These are phyloP conservation scores for Anhinga rufa DNA, from an alignment of 2,113 vertebrate species.

Conservation along the genomic window DNA sequence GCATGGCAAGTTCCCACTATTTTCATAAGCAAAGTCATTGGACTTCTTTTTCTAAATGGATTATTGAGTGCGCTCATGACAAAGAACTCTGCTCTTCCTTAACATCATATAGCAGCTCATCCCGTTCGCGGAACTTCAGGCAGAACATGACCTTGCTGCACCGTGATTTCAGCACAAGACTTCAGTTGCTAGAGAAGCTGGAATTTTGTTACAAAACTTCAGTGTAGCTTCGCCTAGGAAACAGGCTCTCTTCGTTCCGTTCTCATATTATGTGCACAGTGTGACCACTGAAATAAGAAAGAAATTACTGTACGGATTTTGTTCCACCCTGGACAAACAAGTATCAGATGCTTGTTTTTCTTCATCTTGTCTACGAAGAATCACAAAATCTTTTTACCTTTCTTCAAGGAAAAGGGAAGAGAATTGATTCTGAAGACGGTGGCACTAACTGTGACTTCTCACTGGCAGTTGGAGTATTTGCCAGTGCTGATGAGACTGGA, in stretches of 20 bases:
- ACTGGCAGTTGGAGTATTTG: background rate
- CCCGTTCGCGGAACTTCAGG: background rate
- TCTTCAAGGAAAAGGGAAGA: background rate
- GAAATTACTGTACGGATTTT: background rate
- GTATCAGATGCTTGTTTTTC: background rate
- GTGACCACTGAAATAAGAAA: background rate
- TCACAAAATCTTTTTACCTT: too few species aligned
- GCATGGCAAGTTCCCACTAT: background rate
- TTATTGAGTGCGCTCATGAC: background rate
- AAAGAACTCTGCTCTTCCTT: background rate
- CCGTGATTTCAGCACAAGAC: background rate
- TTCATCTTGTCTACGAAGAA: background rate
- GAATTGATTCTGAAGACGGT: background rate
- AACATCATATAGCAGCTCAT: background rate
- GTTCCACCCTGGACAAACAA: background rate
- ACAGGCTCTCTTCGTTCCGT: background rate
- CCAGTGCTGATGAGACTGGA: background rate
- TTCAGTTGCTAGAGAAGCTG: background rate
- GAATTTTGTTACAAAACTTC: background rate
- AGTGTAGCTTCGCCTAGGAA: background rate
- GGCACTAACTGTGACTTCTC: background rate
- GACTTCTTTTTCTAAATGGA: background rate
- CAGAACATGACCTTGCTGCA: background rate
- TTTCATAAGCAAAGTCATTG: background rate
- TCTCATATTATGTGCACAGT: background rate